Conservation (phyloP, 2,797 vertebrate species). For the Zalophus californianus region DNA sequence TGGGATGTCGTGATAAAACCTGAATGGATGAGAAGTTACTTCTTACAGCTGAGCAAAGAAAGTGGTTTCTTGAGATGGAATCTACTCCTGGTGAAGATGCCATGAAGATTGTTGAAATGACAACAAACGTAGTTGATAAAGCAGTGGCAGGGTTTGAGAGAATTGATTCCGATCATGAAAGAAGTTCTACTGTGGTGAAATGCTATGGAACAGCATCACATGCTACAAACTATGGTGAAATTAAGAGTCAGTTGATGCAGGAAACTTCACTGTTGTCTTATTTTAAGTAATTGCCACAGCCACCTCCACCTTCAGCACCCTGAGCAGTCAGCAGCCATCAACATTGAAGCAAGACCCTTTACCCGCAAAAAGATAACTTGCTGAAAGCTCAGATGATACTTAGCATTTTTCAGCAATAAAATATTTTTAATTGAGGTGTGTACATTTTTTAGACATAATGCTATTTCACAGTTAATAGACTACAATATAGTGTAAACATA, state of each 20-base stretch:
- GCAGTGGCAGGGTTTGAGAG: not conserved
- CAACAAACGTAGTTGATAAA: not conserved
- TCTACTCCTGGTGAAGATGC: not conserved
- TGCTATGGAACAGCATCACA: not conserved
- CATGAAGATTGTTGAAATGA: not conserved
- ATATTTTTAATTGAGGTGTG: not conserved
- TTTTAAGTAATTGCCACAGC: not conserved
- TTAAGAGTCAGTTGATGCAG: not conserved
- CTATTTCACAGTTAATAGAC: not conserved
- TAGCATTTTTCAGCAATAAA: not conserved
- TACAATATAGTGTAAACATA: not conserved
- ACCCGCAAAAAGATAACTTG: not conserved
- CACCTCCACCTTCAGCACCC: not conserved
- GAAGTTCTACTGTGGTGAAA: not conserved
- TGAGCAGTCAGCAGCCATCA: not conserved
- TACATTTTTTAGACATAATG: not conserved
- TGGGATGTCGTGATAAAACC: not conserved
- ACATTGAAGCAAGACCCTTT: not conserved
- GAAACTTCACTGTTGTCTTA: not conserved
- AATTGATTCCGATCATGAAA: not conserved
- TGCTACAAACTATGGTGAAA: not conserved
- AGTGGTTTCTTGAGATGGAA: not conserved
- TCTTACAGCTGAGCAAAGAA: not conserved
- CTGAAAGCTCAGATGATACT: not conserved
- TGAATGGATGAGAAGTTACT: too few relatives aligned